Percentiles rank a stretch among this genome's conserved stretches.
These are phyloP conservation scores for Sus scrofa DNA, from an alignment of 2,113 vertebrate species.

Conservation along the genomic window DNA sequence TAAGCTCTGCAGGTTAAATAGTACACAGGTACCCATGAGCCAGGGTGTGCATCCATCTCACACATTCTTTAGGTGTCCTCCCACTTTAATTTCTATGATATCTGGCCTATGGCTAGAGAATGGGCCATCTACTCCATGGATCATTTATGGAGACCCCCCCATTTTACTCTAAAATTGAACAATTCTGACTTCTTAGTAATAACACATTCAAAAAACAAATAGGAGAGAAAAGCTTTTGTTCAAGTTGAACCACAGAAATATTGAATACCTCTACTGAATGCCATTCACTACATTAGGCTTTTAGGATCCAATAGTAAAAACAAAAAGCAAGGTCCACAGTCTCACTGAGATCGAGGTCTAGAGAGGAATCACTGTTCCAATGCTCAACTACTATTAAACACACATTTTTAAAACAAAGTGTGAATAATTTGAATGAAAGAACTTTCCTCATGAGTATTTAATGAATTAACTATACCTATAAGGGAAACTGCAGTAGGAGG, in stretches of 20 bases:
- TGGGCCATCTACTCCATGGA: background rate
- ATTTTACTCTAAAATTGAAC: background rate
- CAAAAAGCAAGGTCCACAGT: background rate
- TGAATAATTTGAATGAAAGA: background rate
- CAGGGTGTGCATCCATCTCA: background rate
- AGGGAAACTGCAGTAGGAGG: background rate
- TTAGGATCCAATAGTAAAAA: background rate
- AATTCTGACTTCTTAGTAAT: background rate
- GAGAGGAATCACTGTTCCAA: background rate
- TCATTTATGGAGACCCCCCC: background rate
- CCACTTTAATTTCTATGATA: background rate
- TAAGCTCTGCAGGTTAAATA: background rate
- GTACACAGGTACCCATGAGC: no score
- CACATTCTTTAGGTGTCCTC: background rate
- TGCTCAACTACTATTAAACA: background rate
- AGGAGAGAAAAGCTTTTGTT: background rate
- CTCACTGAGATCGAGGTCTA: background rate
- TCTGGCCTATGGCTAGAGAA: background rate
- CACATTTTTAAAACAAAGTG: background rate
- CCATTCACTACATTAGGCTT: background rate
- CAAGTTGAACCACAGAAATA: background rate
- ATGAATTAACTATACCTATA: background rate
- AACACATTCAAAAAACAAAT: background rate
- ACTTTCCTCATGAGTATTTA: background rate
- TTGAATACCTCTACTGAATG: background rate